phyloP scores from a whole-genome alignment of 2,113 vertebrate genomes.

The Hypanus sabinus region DNA sequence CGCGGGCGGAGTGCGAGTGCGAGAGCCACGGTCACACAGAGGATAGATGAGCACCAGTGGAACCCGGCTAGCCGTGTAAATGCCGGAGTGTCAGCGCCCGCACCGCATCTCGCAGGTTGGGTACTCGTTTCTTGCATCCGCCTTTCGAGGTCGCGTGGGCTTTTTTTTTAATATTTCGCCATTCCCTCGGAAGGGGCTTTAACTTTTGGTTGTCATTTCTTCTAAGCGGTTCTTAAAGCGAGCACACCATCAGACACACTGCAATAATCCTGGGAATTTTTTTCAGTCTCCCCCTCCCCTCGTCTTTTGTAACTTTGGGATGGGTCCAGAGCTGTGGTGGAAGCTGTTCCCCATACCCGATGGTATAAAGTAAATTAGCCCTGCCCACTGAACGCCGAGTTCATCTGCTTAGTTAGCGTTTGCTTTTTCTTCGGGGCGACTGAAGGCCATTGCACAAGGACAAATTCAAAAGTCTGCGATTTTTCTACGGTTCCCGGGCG shows the following conservation, averaged over 20 bases:
- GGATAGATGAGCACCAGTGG: slow-evolving; percentile 43
- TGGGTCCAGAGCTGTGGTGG: slow-evolving; percentile 41
- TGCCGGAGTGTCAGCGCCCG: slow-evolving; percentile 41
- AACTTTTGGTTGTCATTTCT: slow-evolving; percentile 49
- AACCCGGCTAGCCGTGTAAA: slow-evolving; percentile 39
- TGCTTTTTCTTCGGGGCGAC: slow-evolving; percentile 48
- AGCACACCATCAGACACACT: slow-evolving; percentile 41
- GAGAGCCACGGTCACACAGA: slow-evolving; percentile 48
- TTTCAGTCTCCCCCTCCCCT: slow-evolving; percentile 52
- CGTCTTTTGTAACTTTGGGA: slow-evolving; percentile 32
- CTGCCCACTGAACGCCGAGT: slow-evolving; percentile 40
- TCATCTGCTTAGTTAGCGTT: slow-evolving; percentile 47
- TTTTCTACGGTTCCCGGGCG: background rate
- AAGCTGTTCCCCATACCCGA: slow-evolving; percentile 15
- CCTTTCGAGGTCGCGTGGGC: background rate
- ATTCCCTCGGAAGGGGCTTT: slow-evolving; percentile 43
- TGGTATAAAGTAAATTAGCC: slow-evolving; percentile 46
- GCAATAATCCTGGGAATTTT: slow-evolving; percentile 41
- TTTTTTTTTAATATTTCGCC: slow-evolving; percentile 22
- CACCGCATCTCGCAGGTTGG: slow-evolving; percentile 48
- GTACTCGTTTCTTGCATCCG: slow-evolving; percentile 31
- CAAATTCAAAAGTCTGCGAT: slow-evolving; percentile 39
- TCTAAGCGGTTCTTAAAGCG: slow-evolving; percentile 35
- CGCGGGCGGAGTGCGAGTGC: slow-evolving; percentile 27
- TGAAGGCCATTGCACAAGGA: slow-evolving; percentile 56